Percentiles rank a stretch among this genome's conserved stretches.
phyloP scores from a whole-genome alignment of 2,113 vertebrate species.

The Macquaria australasica region DNA sequence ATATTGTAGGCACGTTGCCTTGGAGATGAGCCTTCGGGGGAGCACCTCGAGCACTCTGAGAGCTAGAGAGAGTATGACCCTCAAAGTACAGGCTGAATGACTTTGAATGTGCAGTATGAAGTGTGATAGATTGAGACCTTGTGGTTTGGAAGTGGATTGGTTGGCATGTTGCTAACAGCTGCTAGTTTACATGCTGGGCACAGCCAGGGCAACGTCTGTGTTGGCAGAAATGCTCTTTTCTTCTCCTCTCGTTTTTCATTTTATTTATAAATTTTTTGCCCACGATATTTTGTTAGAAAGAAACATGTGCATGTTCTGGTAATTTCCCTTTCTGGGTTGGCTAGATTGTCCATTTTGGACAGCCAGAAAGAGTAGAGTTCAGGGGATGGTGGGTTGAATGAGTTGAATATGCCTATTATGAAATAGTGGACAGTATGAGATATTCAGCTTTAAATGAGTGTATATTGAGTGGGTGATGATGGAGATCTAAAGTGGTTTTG shows the following conservation, averaged over 20 bases:
- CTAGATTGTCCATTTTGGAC: neutral
- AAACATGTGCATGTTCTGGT: no score
- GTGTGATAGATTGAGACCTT: slow-evolving; percentile 36
- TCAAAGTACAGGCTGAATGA: neutral
- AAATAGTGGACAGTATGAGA: neutral
- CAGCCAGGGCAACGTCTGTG: neutral
- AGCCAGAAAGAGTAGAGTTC: neutral
- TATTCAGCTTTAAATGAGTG: neutral
- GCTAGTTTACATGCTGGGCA: slow-evolving; percentile 41
- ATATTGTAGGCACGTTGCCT: neutral
- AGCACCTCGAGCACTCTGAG: neutral
- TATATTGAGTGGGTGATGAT: neutral
- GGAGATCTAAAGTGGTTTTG: neutral
- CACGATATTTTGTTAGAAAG: neutral
- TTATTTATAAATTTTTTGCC: neutral
- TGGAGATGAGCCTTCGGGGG: slow-evolving; percentile 15
- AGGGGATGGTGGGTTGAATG: neutral
- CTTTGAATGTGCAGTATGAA: slow-evolving; percentile 20
- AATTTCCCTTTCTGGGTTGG: neutral
- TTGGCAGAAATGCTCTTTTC: neutral
- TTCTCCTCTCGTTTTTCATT: neutral
- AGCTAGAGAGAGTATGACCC: neutral
- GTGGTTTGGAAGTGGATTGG: slow-evolving; percentile 33
- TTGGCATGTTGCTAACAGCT: slow-evolving; percentile 23
- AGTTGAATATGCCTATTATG: neutral